Evolutionary conservation across 2,888 invertebrate genomes (phyloP).

Genomic region (Drosophila aldrichi): DNA sequence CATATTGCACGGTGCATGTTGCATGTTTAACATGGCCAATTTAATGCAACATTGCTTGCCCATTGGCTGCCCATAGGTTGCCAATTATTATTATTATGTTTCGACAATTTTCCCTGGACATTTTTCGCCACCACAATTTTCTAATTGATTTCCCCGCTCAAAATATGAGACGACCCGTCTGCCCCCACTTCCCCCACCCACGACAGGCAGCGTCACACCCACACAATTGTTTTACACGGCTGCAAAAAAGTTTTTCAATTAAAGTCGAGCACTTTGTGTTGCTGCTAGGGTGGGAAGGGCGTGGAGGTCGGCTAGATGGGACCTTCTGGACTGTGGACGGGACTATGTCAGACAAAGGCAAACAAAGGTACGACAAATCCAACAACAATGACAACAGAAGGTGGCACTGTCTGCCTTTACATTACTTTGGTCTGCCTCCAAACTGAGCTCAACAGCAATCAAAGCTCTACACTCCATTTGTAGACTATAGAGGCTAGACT

Average conservation of each 20-base stretch:
- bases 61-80: conserved; percentile 7
- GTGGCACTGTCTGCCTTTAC: conserved; percentile 16
- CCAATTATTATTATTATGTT: conserved; percentile 22
- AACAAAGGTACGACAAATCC: conserved; percentile 22
- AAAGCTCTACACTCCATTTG: not conserved
- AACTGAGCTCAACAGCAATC: conserved; percentile 8
- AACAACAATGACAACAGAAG: conserved; percentile 19
- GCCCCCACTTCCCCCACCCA: not conserved
- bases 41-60: conserved; percentile 1
- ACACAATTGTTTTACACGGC: conserved; percentile 29
- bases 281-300: not conserved
- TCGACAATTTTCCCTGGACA: conserved; percentile 8
- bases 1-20: conserved; percentile 3
- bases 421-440: conserved; percentile 26
- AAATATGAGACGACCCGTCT: not conserved
- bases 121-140: conserved; percentile 19
- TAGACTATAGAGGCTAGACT: not conserved
- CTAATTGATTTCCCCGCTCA: conserved; percentile 34
- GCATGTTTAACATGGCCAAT: conserved; percentile 6
- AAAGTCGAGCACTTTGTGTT: conserved; percentile 30
- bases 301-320: no score
- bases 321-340: not conserved
- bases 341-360: conserved; percentile 13
- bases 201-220: not conserved
- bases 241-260: conserved; percentile 62